A percentile compares a stretch with the other conserved stretches of the same genome.
These are phyloP conservation scores for Himalopsyche japonica DNA, from an alignment of 2,888 invertebrate genomes.

Conservation along the genomic window DNA sequence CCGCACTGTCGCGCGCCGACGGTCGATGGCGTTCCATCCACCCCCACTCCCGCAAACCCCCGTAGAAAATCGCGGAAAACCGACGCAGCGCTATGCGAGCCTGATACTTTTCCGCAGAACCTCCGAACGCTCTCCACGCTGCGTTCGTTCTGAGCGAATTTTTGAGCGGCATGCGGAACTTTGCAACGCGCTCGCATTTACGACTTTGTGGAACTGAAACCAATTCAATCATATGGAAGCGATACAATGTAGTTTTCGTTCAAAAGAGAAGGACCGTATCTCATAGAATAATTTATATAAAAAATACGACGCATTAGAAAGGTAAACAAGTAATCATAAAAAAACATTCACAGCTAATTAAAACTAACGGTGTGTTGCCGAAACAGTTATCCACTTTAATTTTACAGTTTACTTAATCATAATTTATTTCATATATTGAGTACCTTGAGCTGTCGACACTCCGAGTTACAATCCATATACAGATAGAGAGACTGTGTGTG, in stretches of 20 bases:
- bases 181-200: not conserved
- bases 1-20: constrained; percentile 35
- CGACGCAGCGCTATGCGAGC: not conserved
- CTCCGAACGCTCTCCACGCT: not conserved
- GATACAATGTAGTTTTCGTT: not conserved
- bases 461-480: too few relatives aligned
- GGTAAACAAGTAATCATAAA: too few relatives aligned
- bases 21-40: constrained; percentile 28
- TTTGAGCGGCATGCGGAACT: not conserved
- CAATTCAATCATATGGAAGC: not conserved
- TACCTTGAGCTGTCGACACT: too few relatives aligned
- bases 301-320: too few relatives aligned
- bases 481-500: too few relatives aligned
- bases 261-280: not conserved
- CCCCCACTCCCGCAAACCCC: constrained; percentile 1
- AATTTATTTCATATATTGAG: too few relatives aligned
- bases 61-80: not conserved
- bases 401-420: too few relatives aligned
- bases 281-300: not conserved
- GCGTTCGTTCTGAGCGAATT: not conserved
- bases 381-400: too few relatives aligned
- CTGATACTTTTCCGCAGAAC: not conserved
- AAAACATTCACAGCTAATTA: too few relatives aligned
- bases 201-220: not conserved
- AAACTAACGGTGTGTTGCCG: too few relatives aligned